Conservation (phyloP, 1,140 invertebrate genomes). For the Ceratoteleas bidentatus region DNA sequence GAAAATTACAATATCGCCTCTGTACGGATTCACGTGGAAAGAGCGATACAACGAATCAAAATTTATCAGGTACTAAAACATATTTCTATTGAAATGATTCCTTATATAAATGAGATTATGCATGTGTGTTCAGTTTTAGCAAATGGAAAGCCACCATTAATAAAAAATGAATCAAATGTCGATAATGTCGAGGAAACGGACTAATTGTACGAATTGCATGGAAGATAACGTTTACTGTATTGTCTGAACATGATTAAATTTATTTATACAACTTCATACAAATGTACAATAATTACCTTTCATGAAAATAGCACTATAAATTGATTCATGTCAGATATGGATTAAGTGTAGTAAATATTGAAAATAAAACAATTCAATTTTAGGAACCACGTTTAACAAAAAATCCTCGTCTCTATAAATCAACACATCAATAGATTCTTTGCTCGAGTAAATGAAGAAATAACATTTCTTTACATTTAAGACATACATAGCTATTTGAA, state of each 20-base stretch:
- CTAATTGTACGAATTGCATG: not conserved
- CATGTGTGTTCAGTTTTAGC: not conserved
- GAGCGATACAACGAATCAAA: not conserved
- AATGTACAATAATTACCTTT: not conserved
- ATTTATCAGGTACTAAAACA: not conserved
- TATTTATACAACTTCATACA: not conserved
- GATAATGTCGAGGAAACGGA: not conserved
- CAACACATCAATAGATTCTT: not conserved
- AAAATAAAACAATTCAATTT: conserved; percentile 43
- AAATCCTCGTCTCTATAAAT: conserved; percentile 19
- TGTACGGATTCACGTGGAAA: not conserved
- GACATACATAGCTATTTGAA: conserved; percentile 23
- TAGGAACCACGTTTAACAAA: conserved; percentile 12
- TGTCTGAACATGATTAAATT: not conserved
- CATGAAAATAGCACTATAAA: not conserved
- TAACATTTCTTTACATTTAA: not conserved
- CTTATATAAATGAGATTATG: not conserved
- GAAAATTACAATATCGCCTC: not conserved
- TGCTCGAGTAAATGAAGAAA: conserved; percentile 28
- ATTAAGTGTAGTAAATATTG: not conserved
- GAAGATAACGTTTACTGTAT: not conserved
- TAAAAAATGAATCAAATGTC: not conserved
- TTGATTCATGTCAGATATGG: not conserved
- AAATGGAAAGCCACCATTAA: not conserved
- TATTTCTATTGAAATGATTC: not conserved